Evolutionary conservation across 2,888 invertebrate species (phyloP).

Genomic region (Endomychus coccineus): DNA sequence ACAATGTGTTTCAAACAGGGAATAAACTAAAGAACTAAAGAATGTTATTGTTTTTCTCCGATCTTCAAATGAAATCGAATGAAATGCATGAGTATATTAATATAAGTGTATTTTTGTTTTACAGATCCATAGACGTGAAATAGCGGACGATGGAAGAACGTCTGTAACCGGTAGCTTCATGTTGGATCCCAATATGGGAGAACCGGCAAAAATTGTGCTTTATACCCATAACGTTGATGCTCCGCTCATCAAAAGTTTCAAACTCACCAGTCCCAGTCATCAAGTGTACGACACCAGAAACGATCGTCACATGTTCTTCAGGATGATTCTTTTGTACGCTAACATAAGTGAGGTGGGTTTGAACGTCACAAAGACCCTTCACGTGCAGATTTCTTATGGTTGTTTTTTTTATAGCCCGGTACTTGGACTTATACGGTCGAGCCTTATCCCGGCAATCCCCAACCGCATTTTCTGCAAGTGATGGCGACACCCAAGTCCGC

Average conservation of each 20-base stretch:
- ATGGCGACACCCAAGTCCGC: conserved; percentile 48
- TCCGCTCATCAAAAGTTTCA: conserved; percentile 47
- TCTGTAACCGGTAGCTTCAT: conserved; percentile 50
- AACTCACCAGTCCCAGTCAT: conserved; percentile 47
- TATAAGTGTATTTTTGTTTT: conserved; percentile 18
- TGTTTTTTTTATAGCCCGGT: conserved; percentile 42
- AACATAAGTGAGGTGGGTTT: conserved; percentile 46
- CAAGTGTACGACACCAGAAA: conserved; percentile 43
- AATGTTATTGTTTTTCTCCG: too few species aligned
- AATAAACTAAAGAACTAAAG: too few species aligned
- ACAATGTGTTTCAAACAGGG: too few species aligned
- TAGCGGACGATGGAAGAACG: conserved; percentile 45
- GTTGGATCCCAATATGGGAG: conserved; percentile 47
- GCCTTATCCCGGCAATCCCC: conserved; percentile 50
- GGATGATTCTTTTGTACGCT: conserved; percentile 46
- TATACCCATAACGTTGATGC: conserved; percentile 48
- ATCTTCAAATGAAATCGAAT: too few species aligned
- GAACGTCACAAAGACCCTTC: not conserved
- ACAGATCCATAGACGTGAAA: conserved; percentile 47
- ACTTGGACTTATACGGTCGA: conserved; percentile 55
- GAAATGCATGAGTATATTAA: too few species aligned
- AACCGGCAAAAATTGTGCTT: conserved; percentile 48
- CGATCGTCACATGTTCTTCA: conserved; percentile 46
- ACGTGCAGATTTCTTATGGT: too few species aligned
- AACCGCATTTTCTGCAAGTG: conserved; percentile 55